Base-by-base conservation (phyloP, 2,888 invertebrate genomes). In the Boloria selene region DNA sequence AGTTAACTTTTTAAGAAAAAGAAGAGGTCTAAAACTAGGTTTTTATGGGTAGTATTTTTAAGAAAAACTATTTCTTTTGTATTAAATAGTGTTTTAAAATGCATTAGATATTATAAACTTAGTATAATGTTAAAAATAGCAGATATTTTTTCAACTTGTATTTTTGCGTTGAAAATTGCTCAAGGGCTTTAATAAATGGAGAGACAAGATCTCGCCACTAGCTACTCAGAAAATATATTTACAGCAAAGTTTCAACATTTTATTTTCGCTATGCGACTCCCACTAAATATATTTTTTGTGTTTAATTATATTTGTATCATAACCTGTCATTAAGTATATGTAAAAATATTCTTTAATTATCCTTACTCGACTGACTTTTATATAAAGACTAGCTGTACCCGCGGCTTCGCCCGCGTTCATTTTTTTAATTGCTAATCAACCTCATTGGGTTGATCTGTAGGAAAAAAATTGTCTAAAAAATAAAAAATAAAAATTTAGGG, bases 171-270 rank as follows among this genome's bases (percentile, higher is more conserved):
- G 54, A 38, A 54, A 47, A 45, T 54, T 31, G 53, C 53, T 53
- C 42, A 14, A 13, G 61, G 53, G 62, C 38, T 62, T 62, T 54
- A 62, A 54, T 62, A 54, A 62, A 47, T 54, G 54, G 49, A 7
- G 53, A 26, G 52, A 63, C 42, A 50, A 42, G 62, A 62, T 47
- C 49, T 55, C 54, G 49, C 55, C 51, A 63, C 42, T 50, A 50
- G 49, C 55, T 42, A 22, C 49, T 63, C 10, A 50, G 55, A 49
- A 38, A 16, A 51, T 61, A 51, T 55, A 45, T 45, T 55, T 55
- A 16, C 31, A 26, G 38, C 42, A 55, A 47, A 50, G 49, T 63
- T 55, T 55, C 45, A 56, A 56, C 56, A 50, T 38, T 51, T 60
- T 17, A 18, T 51, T 60, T 60, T 42, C 50, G 13, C 42, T 17